These are phyloP conservation scores for Popillia japonica DNA, from an alignment of 1,140 invertebrate genomes.

Conservation along the genomic window DNA sequence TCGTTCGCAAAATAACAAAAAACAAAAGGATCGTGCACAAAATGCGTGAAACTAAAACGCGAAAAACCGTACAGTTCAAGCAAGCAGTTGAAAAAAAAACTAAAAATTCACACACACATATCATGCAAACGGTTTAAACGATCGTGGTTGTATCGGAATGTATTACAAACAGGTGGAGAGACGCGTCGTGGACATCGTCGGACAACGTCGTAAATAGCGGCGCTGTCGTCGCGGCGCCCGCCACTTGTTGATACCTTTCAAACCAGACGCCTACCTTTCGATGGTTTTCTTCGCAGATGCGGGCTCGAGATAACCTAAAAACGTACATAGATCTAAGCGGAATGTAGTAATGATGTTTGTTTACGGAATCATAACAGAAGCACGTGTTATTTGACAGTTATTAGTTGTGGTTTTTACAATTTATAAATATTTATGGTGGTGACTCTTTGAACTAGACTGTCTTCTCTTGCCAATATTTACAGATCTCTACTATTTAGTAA, in stretches of 20 bases:
- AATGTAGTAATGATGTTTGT: slow-evolving; percentile 19
- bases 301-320: neutral
- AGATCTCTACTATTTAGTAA: neutral
- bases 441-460: slow-evolving; percentile 27
- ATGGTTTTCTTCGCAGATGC: neutral
- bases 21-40: neutral
- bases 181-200: slow-evolving; percentile 59
- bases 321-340: neutral
- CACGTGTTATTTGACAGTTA: slow-evolving; percentile 39
- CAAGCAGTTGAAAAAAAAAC: neutral
- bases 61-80: neutral
- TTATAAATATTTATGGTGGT: slow-evolving; percentile 38
- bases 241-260: slow-evolving; percentile 47
- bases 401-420: slow-evolving; percentile 1
- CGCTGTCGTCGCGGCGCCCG: slow-evolving; percentile 58
- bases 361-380: slow-evolving; percentile 24
- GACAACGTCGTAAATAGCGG: slow-evolving; percentile 57
- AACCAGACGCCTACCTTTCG: slow-evolving; percentile 33
- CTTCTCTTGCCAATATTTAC: too few species aligned
- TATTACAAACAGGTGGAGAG: slow-evolving; percentile 54
- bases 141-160: slow-evolving; percentile 43
- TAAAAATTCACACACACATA: slow-evolving; percentile 11
- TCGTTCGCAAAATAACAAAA: slow-evolving; percentile 5
- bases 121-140: slow-evolving; percentile 35
- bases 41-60: neutral